Percentiles rank a stretch among this genome's conserved stretches.
phyloP scores from a whole-genome alignment of 2,113 vertebrate genomes.

The Rallus limicola region DNA sequence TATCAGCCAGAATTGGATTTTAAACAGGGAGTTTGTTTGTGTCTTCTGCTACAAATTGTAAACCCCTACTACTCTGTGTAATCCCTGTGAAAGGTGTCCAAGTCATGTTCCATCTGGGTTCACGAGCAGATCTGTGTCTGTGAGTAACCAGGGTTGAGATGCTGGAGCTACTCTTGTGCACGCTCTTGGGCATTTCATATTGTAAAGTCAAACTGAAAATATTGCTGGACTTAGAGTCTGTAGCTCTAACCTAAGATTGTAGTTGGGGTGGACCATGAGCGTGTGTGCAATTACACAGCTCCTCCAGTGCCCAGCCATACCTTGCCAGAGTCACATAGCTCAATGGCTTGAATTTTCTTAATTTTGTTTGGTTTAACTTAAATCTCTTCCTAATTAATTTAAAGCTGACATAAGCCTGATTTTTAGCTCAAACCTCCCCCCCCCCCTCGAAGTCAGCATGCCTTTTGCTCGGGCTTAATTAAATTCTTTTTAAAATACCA shows the following conservation, averaged over 20 bases:
- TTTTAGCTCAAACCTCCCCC: not conserved
- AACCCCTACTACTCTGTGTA: not conserved
- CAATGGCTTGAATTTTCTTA: not conserved
- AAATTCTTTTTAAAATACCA: not conserved
- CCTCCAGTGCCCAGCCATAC: not conserved
- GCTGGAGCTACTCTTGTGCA: not conserved
- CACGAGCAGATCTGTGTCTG: not conserved
- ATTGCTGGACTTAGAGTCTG: rapidly evolving
- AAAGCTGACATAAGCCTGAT: not conserved
- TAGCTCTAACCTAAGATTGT: not conserved
- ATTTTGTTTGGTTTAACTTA: not conserved
- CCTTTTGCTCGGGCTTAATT: not conserved
- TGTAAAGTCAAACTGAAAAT: not conserved
- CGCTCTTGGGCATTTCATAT: rapidly evolving
- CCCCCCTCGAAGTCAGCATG: not conserved
- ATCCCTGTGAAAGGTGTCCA: rapidly evolving
- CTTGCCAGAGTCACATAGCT: rapidly evolving
- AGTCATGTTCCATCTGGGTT: not conserved
- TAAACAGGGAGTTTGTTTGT: not conserved
- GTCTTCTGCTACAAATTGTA: not conserved
- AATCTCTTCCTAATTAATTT: not conserved
- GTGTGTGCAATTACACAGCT: not conserved
- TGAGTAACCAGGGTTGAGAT: not conserved
- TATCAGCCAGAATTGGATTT: not conserved
- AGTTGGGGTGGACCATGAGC: rapidly evolving